Conservation (phyloP, 2,888 invertebrate species). For the Thalpophila matura region DNA sequence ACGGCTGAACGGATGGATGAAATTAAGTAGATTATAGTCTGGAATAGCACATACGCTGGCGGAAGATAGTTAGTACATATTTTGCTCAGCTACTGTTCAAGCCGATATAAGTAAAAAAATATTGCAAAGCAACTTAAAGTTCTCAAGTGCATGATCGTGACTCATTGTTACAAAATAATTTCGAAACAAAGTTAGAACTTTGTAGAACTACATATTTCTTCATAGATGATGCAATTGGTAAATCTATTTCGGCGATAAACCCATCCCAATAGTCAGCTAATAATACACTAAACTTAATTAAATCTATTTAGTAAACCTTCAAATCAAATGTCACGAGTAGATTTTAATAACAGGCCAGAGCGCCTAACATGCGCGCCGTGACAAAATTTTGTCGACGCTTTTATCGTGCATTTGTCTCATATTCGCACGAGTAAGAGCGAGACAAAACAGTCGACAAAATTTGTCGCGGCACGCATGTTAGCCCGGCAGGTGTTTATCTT, state of each 20-base stretch:
- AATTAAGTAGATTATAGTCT: no score
- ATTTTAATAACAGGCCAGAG: no score
- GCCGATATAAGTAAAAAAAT: conserved; percentile 6
- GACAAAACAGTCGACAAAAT: no score
- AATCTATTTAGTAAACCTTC: conserved; percentile 40
- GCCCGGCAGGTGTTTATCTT: conserved; percentile 32
- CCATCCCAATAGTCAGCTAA: conserved; percentile 1
- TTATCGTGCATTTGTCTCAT: no score
- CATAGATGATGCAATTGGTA: conserved; percentile 28
- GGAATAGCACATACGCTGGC: no score
- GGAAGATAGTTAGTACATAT: no score
- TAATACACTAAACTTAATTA: conserved; percentile 32
- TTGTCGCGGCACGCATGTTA: no score
- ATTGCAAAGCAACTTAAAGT: conserved; percentile 35
- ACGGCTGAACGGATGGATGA: no score
- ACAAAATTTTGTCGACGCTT: no score
- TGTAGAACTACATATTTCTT: conserved; percentile 27
- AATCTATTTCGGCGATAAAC: conserved; percentile 18
- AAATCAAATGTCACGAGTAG: conserved; percentile 54
- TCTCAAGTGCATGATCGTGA: conserved; percentile 29
- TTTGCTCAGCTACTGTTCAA: conserved; percentile 11
- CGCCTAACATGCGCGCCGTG: no score
- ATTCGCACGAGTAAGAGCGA: no score
- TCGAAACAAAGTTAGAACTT: conserved; percentile 24
- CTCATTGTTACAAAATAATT: conserved; percentile 40